Conservation (phyloP, 2,888 invertebrate genomes). For the Ormyrus nitidulus region DNA sequence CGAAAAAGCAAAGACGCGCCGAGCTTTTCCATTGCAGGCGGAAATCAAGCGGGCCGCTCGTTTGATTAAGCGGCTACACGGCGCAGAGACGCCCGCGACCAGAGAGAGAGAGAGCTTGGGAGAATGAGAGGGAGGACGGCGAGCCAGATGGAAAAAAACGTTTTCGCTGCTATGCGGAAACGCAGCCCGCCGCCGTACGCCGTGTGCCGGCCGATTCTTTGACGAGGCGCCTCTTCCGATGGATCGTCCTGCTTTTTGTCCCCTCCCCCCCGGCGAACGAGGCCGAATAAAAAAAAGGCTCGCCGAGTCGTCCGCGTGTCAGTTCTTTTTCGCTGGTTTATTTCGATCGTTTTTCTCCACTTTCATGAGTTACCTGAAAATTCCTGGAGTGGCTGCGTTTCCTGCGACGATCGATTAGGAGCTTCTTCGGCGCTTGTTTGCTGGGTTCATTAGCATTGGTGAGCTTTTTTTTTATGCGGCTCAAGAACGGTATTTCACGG, state of each 20-base stretch:
- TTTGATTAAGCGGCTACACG: constrained; percentile 29
- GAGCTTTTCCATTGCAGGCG: neutral
- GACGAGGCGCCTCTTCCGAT: constrained; percentile 10
- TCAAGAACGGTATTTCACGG: no score
- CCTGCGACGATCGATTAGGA: neutral
- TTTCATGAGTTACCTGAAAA: no score
- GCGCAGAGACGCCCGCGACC: neutral
- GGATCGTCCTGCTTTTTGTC: neutral
- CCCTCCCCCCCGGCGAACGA: neutral
- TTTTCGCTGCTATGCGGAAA: constrained; percentile 37
- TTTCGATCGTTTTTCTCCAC: no score
- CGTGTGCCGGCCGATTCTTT: neutral
- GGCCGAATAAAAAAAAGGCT: neutral
- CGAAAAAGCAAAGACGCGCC: neutral
- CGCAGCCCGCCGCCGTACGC: neutral
- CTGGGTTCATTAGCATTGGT: no score
- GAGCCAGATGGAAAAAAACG: neutral
- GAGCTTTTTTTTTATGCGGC: no score
- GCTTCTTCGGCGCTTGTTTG: no score
- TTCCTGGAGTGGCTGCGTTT: neutral
- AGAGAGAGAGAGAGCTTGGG: no score
- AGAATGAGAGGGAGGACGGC: neutral
- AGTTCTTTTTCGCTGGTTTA: no score
- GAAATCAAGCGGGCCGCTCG: neutral
- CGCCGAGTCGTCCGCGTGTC: neutral